Evolutionary conservation across 2,888 invertebrate genomes (phyloP).

Genomic region (Phalangium opilio): DNA sequence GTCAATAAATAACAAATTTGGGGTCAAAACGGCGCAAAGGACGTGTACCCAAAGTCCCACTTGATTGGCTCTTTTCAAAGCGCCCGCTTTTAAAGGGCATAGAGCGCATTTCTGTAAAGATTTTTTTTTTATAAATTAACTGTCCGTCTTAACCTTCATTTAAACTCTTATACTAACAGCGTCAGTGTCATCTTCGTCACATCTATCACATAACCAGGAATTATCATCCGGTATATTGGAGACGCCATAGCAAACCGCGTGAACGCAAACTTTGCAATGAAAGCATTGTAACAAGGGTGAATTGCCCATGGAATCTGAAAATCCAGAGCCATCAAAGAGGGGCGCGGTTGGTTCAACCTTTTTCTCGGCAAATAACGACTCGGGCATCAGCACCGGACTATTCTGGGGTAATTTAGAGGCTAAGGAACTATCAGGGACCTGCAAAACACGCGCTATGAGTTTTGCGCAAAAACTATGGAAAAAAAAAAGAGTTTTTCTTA

Average conservation of each 20-base stretch:
- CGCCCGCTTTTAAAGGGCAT: constrained; percentile 39
- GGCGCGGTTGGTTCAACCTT: too few species aligned
- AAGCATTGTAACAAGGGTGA: constrained; percentile 39
- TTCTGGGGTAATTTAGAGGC: neutral
- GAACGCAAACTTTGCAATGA: constrained; percentile 42
- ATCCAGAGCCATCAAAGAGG: too few species aligned
- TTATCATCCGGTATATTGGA: constrained; percentile 6
- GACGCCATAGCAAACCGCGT: constrained; percentile 30
- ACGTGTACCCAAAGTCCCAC: constrained; percentile 32
- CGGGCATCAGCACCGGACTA: neutral
- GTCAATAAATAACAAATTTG: constrained; percentile 30
- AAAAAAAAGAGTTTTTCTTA: too few species aligned
- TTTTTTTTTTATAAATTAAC: too few species aligned
- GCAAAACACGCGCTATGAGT: too few species aligned
- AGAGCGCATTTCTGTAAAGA: constrained; percentile 34
- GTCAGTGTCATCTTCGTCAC: constrained; percentile 6
- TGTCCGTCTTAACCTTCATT: too few species aligned
- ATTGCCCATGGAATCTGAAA: too few species aligned
- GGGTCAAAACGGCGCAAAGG: constrained; percentile 31
- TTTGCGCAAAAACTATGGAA: too few species aligned
- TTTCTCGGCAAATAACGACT: neutral
- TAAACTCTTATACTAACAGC: too few species aligned
- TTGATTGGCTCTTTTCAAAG: constrained; percentile 31
- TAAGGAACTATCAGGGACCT: too few species aligned
- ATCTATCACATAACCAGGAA: constrained; percentile 19